Base-by-base conservation (phyloP, 2,888 invertebrate species). In the Psylliodes chrysocephalus region DNA sequence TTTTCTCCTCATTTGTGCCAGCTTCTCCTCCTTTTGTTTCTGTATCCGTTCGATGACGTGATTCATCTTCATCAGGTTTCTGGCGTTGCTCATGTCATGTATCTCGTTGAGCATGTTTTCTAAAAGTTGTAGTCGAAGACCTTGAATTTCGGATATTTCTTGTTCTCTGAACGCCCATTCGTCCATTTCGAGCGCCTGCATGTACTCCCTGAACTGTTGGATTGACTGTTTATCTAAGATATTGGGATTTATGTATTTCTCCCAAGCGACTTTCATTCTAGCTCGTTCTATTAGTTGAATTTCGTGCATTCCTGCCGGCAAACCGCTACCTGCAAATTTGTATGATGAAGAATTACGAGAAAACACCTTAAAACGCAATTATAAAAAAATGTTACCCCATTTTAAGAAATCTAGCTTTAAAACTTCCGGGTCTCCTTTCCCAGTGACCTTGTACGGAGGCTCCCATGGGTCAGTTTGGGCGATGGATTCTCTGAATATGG, bases 401-500 rank as follows among this genome's bases (percentile, higher is more conserved):
- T 81, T 80, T 17, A 83, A 68, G 64, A 82, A 83, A 54, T 82
- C 87, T 22, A 93, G 80, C 44, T 86, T 88, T 17, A 93, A 75
- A 0, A 92, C 85, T 79, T 92, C 92, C 0, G 92, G 89, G 79
- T 85, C 60, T 64, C 81, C 71, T 74, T 84, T 78, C 15, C 73
- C 75, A 0, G 77, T 73, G 22, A 89, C 79, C 60, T 81, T 82
- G 74, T 86, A 88, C 1, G 86, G 85, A 0, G 93, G 90, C 67
- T 92, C 89, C 89, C 92, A 93, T 0, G 93, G 93, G 10, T 84
- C 83, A 0, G 93, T 94, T 81, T 93, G 93, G 0, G 90, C 87
- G 68, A 90, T 91, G 0, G 89, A 89, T 73, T 93, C 93, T 62
- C 93, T 86, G 77, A 85, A 92, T 60, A 88, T 79, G 0, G 92